Evolutionary conservation across 30 jellyfish, hydroid and myxozoan genomes (phyloP), one percentile per base, ranked within the genome.

Genomic region (Clytia hemisphaerica): DNA sequence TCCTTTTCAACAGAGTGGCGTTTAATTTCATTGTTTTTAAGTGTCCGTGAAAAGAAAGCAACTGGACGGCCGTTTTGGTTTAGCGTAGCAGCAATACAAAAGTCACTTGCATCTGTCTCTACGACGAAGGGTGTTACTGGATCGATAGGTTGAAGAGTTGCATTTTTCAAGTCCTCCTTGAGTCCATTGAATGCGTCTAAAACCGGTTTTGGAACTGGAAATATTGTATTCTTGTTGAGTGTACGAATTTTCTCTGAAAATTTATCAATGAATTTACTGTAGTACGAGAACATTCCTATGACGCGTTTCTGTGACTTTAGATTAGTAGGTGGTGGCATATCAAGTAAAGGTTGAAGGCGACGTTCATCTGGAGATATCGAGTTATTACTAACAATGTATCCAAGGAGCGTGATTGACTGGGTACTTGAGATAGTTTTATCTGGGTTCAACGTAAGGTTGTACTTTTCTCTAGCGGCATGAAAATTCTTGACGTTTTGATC

Each of bases 41-140:
- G 61, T 16, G 83, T 51, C n/a, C 94, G 55, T 6, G 94, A 51
- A 1, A 51, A 51, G 58, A 80, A 73, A 2, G 94, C 92, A 6
- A 80, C 92, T 0, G 92, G 92, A 32, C 72, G 24, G 1, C 92
- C 92, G 15, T 29, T 33, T 42, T 84, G 95, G 46, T 53, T 78
- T 7, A 84, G 92, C 14, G 84, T 78, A 38, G 94, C 95, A 18
- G 94, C 85, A 7, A 79, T 29, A 9, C 86, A 87, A 18, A 78
- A 26, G 27, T 85, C 94, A 34, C 94, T 77, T 21, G 94, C 91
- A 77, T 84, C 95, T 30, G 95, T 76, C 71, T 84, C 95, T 2
- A 85, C 76, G 16, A 18, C 3, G 35, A 67, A 45, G 15, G 79
- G 95, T 45, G 46, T 35, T 34, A 35, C 45, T 58, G 67, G 89